Evolutionary conservation across 1,140 invertebrate genomes (phyloP), one percentile per base, ranked within the genome.

Genomic region (Pseudomyrmex gracilis): DNA sequence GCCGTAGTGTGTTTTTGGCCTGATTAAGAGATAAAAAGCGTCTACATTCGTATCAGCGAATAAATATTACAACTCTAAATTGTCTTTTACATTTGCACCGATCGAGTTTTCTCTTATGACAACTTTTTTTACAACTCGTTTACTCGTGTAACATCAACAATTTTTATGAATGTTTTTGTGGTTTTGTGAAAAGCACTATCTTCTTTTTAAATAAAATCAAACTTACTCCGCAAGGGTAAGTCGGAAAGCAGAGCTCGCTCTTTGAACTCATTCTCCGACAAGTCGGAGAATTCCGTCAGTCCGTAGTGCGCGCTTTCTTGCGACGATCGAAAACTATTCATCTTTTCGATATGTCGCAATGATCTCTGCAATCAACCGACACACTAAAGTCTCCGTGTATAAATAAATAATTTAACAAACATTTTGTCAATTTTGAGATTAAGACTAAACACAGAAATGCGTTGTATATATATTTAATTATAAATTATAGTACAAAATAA

Each of bases 221-320:
- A 15, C 71, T 90, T 80, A 89, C 90, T 85, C 24, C 90, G 86
- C 7, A 17, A 34, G 8, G 92, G 78, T 15, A 93, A 87, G 68
- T 92, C 90, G 15, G 92, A 85, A 43, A 92, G 89, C 1, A 97
- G 91, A 84, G 95, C 92, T 55, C 94, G 88, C 17, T 94, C 87
- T 82, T 95, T 70, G 89, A 97, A 98, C 94, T 98, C 97, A 43
- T 95, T 93, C 83, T 95, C 95, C 15, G 96, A 96, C 91, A 98
- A 93, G 91, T 98, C 97, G 7, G 97, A 97, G 87, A 96, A 97
- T 88, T 96, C 93, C 2, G 97, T 98, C 1, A 97, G 87, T 8
- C 97, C 97, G 93, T 96, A 98, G 34, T 94, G 90, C 0, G 97
- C 96, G 89, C 95, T 94, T n/a, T 94, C 91, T 20, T 95, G 91